Evolutionary conservation across 2,888 invertebrate genomes (phyloP).

Genomic region (Nomada goodeniana): DNA sequence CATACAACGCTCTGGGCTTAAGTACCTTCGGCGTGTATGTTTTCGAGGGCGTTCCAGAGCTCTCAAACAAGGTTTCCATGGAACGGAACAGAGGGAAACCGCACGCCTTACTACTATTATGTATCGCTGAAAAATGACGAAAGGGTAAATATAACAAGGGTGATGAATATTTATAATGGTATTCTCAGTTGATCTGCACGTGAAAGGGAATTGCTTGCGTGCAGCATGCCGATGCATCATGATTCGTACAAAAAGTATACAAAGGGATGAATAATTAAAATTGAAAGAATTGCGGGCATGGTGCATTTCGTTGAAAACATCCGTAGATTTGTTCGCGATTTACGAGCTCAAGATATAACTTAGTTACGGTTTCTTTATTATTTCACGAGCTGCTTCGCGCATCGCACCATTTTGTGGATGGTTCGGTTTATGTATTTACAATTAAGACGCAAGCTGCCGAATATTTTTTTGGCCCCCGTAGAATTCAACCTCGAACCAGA

Average conservation of each 20-base stretch:
- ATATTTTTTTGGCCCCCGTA: background rate
- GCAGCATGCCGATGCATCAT: constrained; percentile 47
- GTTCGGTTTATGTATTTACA: background rate
- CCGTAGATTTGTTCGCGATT: constrained; percentile 65
- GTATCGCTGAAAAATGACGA: constrained; percentile 60
- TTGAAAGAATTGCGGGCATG: constrained; percentile 1
- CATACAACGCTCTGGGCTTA: constrained; percentile 27
- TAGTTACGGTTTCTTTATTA: constrained; percentile 65
- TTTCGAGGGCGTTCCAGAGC: constrained; percentile 51
- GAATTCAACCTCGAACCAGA: too few relatives aligned
- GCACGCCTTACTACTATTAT: constrained; percentile 53
- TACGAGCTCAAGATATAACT: constrained; percentile 62
- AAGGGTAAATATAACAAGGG: constrained; percentile 74
- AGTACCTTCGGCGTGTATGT: constrained; percentile 44
- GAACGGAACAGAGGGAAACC: constrained; percentile 56
- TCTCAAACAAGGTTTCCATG: constrained; percentile 55
- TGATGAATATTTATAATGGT: constrained; percentile 75
- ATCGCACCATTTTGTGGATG: background rate
- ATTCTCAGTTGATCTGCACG: constrained; percentile 54
- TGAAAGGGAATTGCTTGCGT: constrained; percentile 43
- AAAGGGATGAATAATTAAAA: constrained; percentile 51
- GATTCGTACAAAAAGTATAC: constrained; percentile 23
- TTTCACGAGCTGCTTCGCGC: constrained; percentile 40
- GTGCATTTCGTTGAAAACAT: constrained; percentile 19
- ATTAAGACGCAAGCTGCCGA: background rate